A percentile compares a stretch with the other conserved stretches of the same genome.
phyloP scores from a whole-genome alignment of 2,797 vertebrate species.

The Thunnus albacares region DNA sequence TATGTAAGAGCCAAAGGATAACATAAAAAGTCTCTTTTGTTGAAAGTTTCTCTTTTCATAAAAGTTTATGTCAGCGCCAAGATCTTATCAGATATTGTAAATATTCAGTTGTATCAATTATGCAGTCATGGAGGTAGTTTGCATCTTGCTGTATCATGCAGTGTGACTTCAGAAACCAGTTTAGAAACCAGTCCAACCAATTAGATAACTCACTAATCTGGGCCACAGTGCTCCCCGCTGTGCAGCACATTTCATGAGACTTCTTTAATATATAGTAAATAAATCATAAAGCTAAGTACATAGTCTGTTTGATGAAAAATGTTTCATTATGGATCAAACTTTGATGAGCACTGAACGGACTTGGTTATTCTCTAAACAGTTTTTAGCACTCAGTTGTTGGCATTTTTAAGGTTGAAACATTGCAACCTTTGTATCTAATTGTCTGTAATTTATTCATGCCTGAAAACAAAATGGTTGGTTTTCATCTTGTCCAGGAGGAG shows the following conservation, averaged over 20 bases:
- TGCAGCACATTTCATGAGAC: conserved; percentile 46
- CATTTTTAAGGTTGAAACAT: conserved; percentile 23
- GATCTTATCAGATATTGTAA: conserved; percentile 16
- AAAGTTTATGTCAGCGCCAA: conserved; percentile 10
- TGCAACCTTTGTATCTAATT: background rate
- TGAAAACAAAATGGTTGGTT: conserved; percentile 1
- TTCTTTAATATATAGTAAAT: conserved; percentile 62
- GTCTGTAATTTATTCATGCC: background rate
- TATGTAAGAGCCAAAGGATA: background rate
- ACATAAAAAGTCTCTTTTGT: conserved; percentile 6
- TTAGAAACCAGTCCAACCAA: conserved; percentile 53
- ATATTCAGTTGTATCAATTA: conserved; percentile 51
- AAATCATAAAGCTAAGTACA: conserved; percentile 59
- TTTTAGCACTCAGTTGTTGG: background rate
- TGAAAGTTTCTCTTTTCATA: background rate
- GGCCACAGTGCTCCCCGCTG: conserved; percentile 57
- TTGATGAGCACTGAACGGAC: conserved; percentile 28
- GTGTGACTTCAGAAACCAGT: conserved; percentile 43
- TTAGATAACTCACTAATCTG: conserved; percentile 62
- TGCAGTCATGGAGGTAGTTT: conserved; percentile 16
- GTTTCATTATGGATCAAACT: conserved; percentile 44
- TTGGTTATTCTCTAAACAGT: background rate
- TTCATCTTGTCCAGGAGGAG: conserved; percentile 84
- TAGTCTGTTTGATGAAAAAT: conserved; percentile 71
- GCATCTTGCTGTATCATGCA: conserved; percentile 52